Evolutionary conservation across 2,888 invertebrate genomes (phyloP), one percentile per base, ranked within the genome.

Genomic region (Drosophila niveifrons): DNA sequence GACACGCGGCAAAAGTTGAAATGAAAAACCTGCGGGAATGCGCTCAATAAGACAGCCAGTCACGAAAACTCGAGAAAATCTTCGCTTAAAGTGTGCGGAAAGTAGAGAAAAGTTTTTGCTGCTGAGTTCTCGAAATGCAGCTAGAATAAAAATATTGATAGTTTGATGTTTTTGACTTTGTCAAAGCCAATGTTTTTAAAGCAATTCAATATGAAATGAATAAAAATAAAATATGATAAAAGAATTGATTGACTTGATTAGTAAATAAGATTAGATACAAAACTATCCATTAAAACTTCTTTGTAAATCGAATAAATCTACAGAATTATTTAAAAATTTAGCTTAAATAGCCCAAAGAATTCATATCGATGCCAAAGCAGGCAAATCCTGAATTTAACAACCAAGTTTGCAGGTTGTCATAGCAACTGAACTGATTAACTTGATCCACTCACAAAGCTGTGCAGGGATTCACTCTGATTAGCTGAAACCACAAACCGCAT

Each of bases 21-120:
- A 70, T 61, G 50, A 58, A 66, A 62, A 59, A 61, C 51, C 55
- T 62, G 65, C 44, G 28, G 55, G 34, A 70, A 62, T 66, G 58
- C 31, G 9, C 44, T 15, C 41, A 43, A 43, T 13, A 44, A 7
- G 15, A 15, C 17, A 29, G 34, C 13, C 10, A 48, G 36, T n/a
- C 28, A 18, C n/a, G 15, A 23, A 18, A 3, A 31, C 10, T 31
- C 8, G 31, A 10, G 31, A 31, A 31, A 31, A 31, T 31, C 6
- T 6, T 23, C 10, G 10, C 31, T 31, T 31, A 10, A 31, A 31
- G 31, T 31, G 11, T 10, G 31, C 3, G 10, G 2, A 31, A 31
- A 36, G 1, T 36, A 1, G 36, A n/a, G 4, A 34, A 2, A 34
- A 11, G 11, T 11, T 34, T 10, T 11, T 34, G 31, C 9, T 1